Evolutionary conservation across 2,797 vertebrate genomes (phyloP).

Genomic region (Pygocentrus nattereri): DNA sequence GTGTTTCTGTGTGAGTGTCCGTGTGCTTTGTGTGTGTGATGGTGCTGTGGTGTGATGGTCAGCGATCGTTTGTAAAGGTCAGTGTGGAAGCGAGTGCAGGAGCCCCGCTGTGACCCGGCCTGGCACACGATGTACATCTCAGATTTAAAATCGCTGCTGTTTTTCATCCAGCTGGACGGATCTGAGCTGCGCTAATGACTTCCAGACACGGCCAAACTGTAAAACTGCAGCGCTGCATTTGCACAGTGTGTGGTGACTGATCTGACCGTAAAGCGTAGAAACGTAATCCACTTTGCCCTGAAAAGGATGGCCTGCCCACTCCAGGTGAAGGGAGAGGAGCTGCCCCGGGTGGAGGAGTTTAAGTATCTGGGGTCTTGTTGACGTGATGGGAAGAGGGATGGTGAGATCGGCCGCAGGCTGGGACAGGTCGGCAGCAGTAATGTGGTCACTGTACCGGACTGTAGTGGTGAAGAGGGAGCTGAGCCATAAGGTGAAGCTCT

Average conservation of each 20-base stretch:
- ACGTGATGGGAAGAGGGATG: too few relatives aligned
- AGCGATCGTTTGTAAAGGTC: slow-evolving; percentile 69
- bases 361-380: too few relatives aligned
- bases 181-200: background rate
- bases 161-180: background rate
- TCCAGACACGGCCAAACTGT: background rate
- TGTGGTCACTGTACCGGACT: too few relatives aligned
- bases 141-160: slow-evolving; percentile 39
- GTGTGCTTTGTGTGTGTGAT: background rate
- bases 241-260: background rate
- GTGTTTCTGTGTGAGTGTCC: slow-evolving; percentile 1
- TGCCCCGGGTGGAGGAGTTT: too few relatives aligned
- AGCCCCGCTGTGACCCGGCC: slow-evolving; percentile 54
- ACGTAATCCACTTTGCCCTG: too few relatives aligned
- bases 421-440: too few relatives aligned
- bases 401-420: too few relatives aligned
- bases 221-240: background rate
- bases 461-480: too few relatives aligned
- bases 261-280: too few relatives aligned
- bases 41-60: slow-evolving; percentile 58
- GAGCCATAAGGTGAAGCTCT: too few relatives aligned
- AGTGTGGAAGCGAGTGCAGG: slow-evolving; percentile 62
- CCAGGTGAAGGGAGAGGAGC: too few relatives aligned
- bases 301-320: too few relatives aligned
- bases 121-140: slow-evolving; percentile 63